Base-by-base conservation (phyloP, 2,888 invertebrate species). In the Lingula anatina region DNA sequence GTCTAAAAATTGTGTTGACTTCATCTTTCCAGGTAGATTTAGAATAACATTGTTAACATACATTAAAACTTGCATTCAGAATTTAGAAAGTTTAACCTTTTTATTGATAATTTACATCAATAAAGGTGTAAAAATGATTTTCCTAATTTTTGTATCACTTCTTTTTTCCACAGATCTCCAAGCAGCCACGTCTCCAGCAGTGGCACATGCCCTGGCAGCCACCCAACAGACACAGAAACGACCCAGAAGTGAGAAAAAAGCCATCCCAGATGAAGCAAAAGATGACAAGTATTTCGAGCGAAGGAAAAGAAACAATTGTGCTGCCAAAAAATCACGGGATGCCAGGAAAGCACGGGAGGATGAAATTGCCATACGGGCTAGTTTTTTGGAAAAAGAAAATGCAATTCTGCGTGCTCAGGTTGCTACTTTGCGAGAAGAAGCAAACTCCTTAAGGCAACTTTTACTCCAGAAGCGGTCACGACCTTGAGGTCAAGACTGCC, bases 221-320 rank as follows among this genome's bases (percentile, higher is more conserved):
- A 61, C 63, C 5, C 61, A 61, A 41, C 59, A 60, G 49, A 59
- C 60, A 5, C 67, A 63, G 50, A 66, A 69, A 49, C 57, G 71
- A 28, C 71, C 71, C 0, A 60, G 71, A 35, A 67, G 68, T 47
- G 70, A 70, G 50, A 71, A 71, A 55, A 84, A 89, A 47, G 87
- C 91, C 0, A 91, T 91, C 47, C 92, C 92, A 0, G 84, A 86
- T 0, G 90, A 89, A 44, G 83, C 88, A 70, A 93, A 93, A 68
- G 92, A 93, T 65, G 88, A 87, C 53, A 90, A 89, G 75, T 93
- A 93, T 76, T 92, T 86, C 73, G 92, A 93, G 74, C 79, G 91
- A 40, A 80, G 93, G 51, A 85, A 88, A 68, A 80, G 91, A 7
- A 93, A 93, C 76, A 93, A 93, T 74, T 85, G 89, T 70, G 93